Evolutionary conservation across 2,113 vertebrate species (phyloP).

Genomic region (Sturnira hondurensis): DNA sequence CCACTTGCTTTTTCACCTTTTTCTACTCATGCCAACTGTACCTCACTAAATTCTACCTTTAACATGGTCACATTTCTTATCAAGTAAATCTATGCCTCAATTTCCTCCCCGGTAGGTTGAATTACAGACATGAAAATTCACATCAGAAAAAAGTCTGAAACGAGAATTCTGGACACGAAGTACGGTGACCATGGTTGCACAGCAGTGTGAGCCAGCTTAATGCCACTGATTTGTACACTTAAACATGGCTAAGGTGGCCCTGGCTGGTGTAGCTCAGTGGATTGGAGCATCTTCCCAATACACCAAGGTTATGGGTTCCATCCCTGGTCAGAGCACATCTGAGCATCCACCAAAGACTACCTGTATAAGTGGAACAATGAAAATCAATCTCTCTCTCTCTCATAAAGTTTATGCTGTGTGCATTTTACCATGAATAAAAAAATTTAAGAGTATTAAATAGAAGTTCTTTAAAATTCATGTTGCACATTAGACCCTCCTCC

Average conservation of each 20-base stretch:
- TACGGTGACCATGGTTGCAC: background rate
- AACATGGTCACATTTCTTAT: background rate
- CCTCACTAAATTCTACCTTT: background rate
- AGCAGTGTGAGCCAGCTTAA: background rate
- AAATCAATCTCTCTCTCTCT: too few relatives aligned
- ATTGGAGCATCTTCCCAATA: too few relatives aligned
- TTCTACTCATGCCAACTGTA: background rate
- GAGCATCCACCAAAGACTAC: too few relatives aligned
- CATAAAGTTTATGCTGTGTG: background rate
- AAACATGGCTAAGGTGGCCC: background rate
- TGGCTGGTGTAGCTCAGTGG: too few relatives aligned
- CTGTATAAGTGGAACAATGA: too few relatives aligned
- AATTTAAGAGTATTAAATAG: too few relatives aligned
- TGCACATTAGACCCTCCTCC: background rate
- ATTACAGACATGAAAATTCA: background rate
- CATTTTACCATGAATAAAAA: background rate
- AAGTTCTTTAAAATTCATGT: background rate
- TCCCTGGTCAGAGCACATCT: too few relatives aligned
- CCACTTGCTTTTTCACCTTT: background rate
- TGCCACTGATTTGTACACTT: background rate
- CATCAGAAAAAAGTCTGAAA: background rate
- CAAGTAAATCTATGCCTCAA: background rate
- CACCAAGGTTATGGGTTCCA: too few relatives aligned
- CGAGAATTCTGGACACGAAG: background rate
- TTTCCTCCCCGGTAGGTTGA: background rate